A percentile compares a stretch with the other conserved stretches of the same genome.
These are phyloP conservation scores for Mimumesa dahlbomi DNA, from an alignment of 2,888 invertebrate genomes.

Conservation along the genomic window DNA sequence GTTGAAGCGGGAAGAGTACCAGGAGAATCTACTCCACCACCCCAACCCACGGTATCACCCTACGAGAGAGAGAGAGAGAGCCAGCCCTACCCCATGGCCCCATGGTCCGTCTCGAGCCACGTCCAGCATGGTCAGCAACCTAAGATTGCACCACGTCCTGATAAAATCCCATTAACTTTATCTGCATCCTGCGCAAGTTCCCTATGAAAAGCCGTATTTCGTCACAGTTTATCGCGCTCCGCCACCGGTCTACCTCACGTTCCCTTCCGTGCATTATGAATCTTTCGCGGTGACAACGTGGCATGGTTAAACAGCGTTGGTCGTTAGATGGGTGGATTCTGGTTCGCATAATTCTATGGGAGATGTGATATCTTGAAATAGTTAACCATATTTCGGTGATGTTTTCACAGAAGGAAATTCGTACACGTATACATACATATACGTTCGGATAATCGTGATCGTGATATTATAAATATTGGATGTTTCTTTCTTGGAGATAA, in stretches of 20 bases:
- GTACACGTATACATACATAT: too few relatives aligned
- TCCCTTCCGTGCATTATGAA: constrained; percentile 4
- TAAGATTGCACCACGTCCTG: constrained; percentile 62
- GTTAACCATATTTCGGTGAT: too few relatives aligned
- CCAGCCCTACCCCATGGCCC: background rate
- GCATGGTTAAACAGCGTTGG: background rate
- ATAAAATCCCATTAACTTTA: constrained; percentile 73
- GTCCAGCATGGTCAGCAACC: constrained; percentile 67
- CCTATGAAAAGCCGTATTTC: constrained; percentile 36
- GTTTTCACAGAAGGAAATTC: too few relatives aligned
- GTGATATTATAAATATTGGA: too few relatives aligned
- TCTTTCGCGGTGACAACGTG: constrained; percentile 1
- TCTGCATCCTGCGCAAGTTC: constrained; percentile 61
- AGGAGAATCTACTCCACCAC: constrained; percentile 21
- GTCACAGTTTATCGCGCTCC: constrained; percentile 38
- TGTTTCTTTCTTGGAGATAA: too few relatives aligned
- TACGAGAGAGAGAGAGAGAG: background rate
- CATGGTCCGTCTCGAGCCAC: constrained; percentile 14
- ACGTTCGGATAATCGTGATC: too few relatives aligned
- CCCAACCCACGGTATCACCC: constrained; percentile 7
- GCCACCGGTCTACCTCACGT: background rate
- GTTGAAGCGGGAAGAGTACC: constrained; percentile 20
- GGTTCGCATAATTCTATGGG: background rate
- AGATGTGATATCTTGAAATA: too few relatives aligned
- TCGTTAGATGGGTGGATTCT: background rate